Conservation (phyloP, 2,113 vertebrate species). For the Lepidothrix coronata region DNA sequence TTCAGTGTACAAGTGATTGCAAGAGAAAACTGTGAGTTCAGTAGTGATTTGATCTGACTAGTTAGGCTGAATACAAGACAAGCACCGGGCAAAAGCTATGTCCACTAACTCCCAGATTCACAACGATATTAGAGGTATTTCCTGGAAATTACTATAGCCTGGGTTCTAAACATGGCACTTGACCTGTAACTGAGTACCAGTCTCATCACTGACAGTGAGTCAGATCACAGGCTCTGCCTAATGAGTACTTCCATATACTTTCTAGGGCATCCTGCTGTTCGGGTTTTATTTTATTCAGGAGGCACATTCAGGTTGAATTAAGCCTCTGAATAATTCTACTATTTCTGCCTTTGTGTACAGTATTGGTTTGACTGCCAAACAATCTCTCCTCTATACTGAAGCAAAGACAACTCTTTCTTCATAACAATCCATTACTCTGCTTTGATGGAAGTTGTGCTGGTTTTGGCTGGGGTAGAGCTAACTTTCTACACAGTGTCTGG, state of each 20-base stretch:
- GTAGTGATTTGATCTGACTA: neutral
- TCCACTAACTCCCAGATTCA: neutral
- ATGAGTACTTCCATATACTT: neutral
- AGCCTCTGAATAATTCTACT: neutral
- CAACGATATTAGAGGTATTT: neutral
- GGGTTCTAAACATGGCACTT: neutral
- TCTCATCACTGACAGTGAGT: neutral
- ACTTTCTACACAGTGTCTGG: neutral
- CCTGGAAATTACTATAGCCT: neutral
- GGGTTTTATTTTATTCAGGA: neutral
- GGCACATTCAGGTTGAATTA: neutral
- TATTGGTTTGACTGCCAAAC: neutral
- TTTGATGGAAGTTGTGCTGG: neutral
- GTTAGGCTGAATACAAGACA: neutral
- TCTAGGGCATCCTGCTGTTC: neutral
- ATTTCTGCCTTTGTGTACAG: neutral
- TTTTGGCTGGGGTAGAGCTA: neutral
- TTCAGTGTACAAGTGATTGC: neutral
- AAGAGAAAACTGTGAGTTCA: neutral
- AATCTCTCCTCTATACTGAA: neutral
- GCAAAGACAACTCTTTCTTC: neutral
- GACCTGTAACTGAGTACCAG: neutral
- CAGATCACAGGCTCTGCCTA: neutral
- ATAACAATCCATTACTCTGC: neutral
- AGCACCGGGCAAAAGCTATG: neutral